Conservation (phyloP, 2,888 invertebrate species). For the Pyrocoelia pectoralis region DNA sequence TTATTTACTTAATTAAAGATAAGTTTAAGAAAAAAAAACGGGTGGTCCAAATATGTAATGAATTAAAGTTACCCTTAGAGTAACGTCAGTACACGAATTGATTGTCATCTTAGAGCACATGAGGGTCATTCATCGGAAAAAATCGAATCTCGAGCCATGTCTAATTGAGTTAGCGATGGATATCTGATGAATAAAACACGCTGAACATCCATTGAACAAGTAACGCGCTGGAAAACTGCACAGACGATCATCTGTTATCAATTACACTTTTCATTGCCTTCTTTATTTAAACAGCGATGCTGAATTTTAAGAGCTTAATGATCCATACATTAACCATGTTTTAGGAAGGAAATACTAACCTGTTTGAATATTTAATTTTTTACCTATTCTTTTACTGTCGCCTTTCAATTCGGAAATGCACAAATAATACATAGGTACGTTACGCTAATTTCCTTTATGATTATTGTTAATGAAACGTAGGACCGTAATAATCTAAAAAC, state of each 20-base stretch:
- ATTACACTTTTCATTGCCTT: constrained; percentile 59
- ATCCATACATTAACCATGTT: constrained; percentile 42
- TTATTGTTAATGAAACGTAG: too few species aligned
- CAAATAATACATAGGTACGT: too few species aligned
- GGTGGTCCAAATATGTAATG: not conserved
- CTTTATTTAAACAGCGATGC: constrained; percentile 54
- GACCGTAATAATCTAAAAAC: too few species aligned
- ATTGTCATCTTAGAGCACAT: constrained; percentile 20
- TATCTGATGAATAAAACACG: constrained; percentile 51
- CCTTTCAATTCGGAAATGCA: too few species aligned
- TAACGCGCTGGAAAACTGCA: constrained; percentile 44
- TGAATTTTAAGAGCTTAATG: constrained; percentile 58
- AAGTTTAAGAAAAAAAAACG: not conserved
- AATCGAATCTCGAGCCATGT: constrained; percentile 53
- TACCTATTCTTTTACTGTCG: too few species aligned
- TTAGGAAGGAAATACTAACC: constrained; percentile 6
- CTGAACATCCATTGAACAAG: constrained; percentile 41
- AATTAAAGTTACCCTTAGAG: not conserved
- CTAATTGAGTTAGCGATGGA: constrained; percentile 54
- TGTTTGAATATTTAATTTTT: not conserved
- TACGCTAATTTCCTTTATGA: too few species aligned
- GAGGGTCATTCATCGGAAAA: constrained; percentile 38
- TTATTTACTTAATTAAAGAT: too few species aligned
- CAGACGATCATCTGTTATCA: constrained; percentile 57
- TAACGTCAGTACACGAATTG: constrained; percentile 11